Percentiles rank a stretch among this genome's conserved stretches.
phyloP scores from a whole-genome alignment of 2,888 invertebrate species.

The Perizoma flavofasciatum region DNA sequence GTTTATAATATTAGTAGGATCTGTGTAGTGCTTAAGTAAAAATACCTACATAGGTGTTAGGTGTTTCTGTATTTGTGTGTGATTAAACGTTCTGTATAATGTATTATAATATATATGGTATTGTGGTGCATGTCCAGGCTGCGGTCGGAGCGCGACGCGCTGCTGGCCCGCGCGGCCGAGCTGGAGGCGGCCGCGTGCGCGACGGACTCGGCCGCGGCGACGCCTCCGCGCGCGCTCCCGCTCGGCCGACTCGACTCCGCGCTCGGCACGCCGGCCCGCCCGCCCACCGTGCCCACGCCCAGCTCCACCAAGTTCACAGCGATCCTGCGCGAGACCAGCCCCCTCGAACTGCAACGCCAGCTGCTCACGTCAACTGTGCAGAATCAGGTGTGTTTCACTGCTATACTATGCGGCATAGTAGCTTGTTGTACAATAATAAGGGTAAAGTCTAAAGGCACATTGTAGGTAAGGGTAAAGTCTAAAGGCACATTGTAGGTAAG shows the following conservation, averaged over 20 bases:
- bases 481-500: too few species aligned
- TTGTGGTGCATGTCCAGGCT: constrained; percentile 18
- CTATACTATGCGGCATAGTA: neutral
- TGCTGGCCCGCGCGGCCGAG: constrained; percentile 88
- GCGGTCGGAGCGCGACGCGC: constrained; percentile 89
- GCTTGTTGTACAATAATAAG: too few species aligned
- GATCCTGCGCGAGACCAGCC: constrained; percentile 92
- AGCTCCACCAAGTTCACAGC: constrained; percentile 91
- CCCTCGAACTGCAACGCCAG: constrained; percentile 92
- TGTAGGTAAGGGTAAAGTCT: too few species aligned
- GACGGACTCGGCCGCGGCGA: constrained; percentile 49
- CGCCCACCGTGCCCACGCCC: constrained; percentile 86
- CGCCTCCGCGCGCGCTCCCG: constrained; percentile 68
- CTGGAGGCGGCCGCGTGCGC: constrained; percentile 69
- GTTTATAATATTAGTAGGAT: too few species aligned
- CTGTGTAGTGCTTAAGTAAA: too few species aligned
- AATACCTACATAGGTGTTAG: too few species aligned
- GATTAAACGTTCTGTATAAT: too few species aligned
- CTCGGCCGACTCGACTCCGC: constrained; percentile 88
- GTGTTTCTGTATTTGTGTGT: too few species aligned
- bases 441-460: too few species aligned
- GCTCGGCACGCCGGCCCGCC: constrained; percentile 86
- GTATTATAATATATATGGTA: too few species aligned
- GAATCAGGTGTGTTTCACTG: constrained; percentile 86
- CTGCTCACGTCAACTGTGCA: constrained; percentile 91